Evolutionary conservation across 1,140 invertebrate genomes (phyloP), one percentile per base, ranked within the genome.

Genomic region (Sinonovacula constricta): DNA sequence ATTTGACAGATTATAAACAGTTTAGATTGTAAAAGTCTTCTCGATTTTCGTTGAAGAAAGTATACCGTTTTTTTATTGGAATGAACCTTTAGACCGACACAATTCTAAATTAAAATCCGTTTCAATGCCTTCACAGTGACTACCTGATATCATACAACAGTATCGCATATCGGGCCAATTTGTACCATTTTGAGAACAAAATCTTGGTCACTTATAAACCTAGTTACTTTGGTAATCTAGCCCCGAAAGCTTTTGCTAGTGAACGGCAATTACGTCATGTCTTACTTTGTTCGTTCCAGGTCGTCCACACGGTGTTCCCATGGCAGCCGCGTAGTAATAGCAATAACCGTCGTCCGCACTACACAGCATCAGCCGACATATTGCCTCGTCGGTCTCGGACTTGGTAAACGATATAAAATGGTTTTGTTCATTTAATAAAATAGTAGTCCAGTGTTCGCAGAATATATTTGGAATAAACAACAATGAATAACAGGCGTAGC

Each of bases 291-390:
- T 70, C 4, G 24, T 5, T 10, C 1, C n/a, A n/a, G 54, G 0
- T 18, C 18, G 31, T 39, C 68, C 68, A 28, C 68, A 70, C 1
- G 68, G 36, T 2, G 68, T 70, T 2, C 68, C 68, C 24, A 53
- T 53, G 33, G 68, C 68, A 22, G 68, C 68, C 10, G 68, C 68
- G 26, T 70, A 70, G 36, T 39, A 70, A 24, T 34, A 70, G 28
- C 68, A 70, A 5, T 15, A 24, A 1, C 33, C 33, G 18, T 70
- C 24, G 5, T 57, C 53, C 14, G 34, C 56, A 1, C 34, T 39
- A 59, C 68, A 70, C 33, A 45, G 28, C 68, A 70, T 70, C 4
- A 33, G 33, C 15, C 24, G 24, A 59, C 68, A 70, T 1, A 70
- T 60, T 14, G 39, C 56, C 31, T 70, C 68, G 15, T 28, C 30